phyloP scores from a whole-genome alignment of 2,888 invertebrate species.

The Perdita meconis region DNA sequence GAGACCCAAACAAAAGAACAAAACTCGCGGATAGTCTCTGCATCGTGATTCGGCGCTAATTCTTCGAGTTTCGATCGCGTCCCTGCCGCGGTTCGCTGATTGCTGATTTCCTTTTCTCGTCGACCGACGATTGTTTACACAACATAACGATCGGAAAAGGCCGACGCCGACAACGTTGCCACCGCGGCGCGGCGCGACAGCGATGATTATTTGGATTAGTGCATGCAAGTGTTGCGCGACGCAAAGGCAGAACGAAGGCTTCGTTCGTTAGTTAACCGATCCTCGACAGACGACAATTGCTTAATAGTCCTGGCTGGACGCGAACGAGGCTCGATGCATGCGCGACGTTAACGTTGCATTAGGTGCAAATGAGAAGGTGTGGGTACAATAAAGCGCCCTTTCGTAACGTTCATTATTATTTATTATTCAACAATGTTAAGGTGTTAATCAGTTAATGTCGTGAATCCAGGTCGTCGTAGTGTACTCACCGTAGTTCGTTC shows the following conservation, averaged over 20 bases:
- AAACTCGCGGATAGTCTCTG: slow-evolving; percentile 18
- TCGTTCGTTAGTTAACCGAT: slow-evolving; percentile 56
- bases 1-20: slow-evolving; percentile 38
- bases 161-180: too few relatives aligned
- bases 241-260: slow-evolving; percentile 10
- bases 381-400: slow-evolving; percentile 81
- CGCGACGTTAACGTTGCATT: slow-evolving; percentile 45
- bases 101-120: not conserved
- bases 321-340: slow-evolving; percentile 22
- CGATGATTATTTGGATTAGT: slow-evolving; percentile 63
- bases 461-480: slow-evolving; percentile 63
- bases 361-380: slow-evolving; percentile 64
- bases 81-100: not conserved
- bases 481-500: slow-evolving; percentile 92
- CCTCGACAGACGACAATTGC: slow-evolving; percentile 33
- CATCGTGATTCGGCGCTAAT: slow-evolving; percentile 29
- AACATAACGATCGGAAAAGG: slow-evolving; percentile 24
- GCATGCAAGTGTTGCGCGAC: slow-evolving; percentile 50
- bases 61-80: slow-evolving; percentile 8
- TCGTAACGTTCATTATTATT: slow-evolving; percentile 83
- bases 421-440: slow-evolving; percentile 74
- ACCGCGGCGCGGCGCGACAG: too few relatives aligned
- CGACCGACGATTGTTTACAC: slow-evolving; percentile 26
- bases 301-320: slow-evolving; percentile 30
- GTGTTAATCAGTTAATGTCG: slow-evolving; percentile 80